phyloP scores from a whole-genome alignment of 1,140 invertebrate genomes.

The Babylonia areolata region DNA sequence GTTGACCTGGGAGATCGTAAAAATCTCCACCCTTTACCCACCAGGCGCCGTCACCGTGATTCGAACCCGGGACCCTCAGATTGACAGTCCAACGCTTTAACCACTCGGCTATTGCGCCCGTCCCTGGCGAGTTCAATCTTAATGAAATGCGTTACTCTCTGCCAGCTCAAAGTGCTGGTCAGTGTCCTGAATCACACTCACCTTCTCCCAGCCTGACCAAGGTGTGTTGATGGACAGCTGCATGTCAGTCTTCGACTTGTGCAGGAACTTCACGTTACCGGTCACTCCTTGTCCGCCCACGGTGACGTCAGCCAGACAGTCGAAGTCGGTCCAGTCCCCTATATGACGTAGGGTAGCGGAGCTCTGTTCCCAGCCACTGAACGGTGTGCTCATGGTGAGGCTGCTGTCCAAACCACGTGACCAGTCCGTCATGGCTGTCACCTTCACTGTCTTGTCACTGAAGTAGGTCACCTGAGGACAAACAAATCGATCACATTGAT shows the following conservation, averaged over 20 bases:
- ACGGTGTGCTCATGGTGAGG: slow-evolving; percentile 32
- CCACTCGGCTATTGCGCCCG: too few relatives aligned
- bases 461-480: slow-evolving; percentile 16
- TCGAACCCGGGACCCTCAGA: too few relatives aligned
- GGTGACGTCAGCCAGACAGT: slow-evolving; percentile 28
- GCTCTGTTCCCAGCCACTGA: slow-evolving; percentile 26
- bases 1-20: too few relatives aligned
- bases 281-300: slow-evolving; percentile 25
- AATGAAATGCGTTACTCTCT: too few relatives aligned
- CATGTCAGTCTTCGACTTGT: slow-evolving; percentile 18
- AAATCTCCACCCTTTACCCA: too few relatives aligned
- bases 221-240: slow-evolving; percentile 7
- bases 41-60: too few relatives aligned
- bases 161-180: too few relatives aligned
- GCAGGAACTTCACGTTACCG: slow-evolving; percentile 5
- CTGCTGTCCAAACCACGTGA: slow-evolving; percentile 28
- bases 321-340: slow-evolving; percentile 31
- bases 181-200: neutral
- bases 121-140: too few relatives aligned
- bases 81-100: too few relatives aligned
- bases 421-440: slow-evolving; percentile 27
- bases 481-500: neutral
- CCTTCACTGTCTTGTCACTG: slow-evolving; percentile 21
- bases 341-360: slow-evolving; percentile 22
- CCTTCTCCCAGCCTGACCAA: slow-evolving; percentile 20